Conservation (phyloP, 2,888 invertebrate species). For the Tetramorium bicarinatum region DNA sequence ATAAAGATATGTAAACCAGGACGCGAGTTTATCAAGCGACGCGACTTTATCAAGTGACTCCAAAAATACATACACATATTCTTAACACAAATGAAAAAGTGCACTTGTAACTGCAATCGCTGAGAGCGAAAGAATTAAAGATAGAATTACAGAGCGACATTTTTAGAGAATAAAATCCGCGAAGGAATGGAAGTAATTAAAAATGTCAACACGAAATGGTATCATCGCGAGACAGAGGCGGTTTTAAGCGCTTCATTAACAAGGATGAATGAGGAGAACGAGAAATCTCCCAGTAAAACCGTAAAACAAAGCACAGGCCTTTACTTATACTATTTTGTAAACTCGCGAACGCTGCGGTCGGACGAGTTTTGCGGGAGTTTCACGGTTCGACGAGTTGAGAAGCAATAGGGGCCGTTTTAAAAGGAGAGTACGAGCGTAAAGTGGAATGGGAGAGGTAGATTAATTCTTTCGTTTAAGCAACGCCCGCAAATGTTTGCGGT, state of each 20-base stretch:
- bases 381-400: slow-evolving; percentile 54
- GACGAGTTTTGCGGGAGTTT: slow-evolving; percentile 47
- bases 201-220: slow-evolving; percentile 36
- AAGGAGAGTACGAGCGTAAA: slow-evolving; percentile 49
- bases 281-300: slow-evolving; percentile 8
- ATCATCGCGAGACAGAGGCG: slow-evolving; percentile 9
- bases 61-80: slow-evolving; percentile 6
- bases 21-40: not conserved
- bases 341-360: slow-evolving; percentile 38
- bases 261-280: slow-evolving; percentile 39
- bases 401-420: slow-evolving; percentile 53
- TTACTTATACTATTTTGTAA: slow-evolving; percentile 54
- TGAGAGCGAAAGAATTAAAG: slow-evolving; percentile 8
- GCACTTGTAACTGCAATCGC: not conserved
- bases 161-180: slow-evolving; percentile 25
- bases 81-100: slow-evolving; percentile 2
- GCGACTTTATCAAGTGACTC: not conserved
- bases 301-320: slow-evolving; percentile 44
- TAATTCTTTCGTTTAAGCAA: slow-evolving; percentile 52
- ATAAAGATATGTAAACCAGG: not conserved
- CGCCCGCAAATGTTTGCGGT: slow-evolving; percentile 37
- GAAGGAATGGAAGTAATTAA: slow-evolving; percentile 50
- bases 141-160: slow-evolving; percentile 4
- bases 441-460: slow-evolving; percentile 41
- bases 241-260: slow-evolving; percentile 52